Base-by-base conservation (phyloP, 2,797 vertebrate species). In the Notolabrus celidotus region DNA sequence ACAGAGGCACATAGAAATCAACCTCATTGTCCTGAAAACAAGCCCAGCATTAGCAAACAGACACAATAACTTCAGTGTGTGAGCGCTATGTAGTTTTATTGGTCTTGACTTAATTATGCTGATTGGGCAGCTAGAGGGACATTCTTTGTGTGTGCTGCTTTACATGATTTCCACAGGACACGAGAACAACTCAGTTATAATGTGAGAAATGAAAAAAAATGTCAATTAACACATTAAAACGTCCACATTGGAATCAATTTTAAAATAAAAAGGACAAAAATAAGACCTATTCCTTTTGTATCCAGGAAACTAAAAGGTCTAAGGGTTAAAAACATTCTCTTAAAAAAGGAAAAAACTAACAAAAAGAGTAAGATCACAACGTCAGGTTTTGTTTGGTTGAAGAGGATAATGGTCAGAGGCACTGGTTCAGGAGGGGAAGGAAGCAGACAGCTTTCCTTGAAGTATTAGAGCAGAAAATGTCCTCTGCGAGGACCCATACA, bases 81-180 rank as follows among this genome's bases (percentile, higher is more conserved):
- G 88, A 84, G 77, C 90, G 88, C 86, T 52, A 87, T 88, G 82
- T 70, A 66, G 58, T 89, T 93, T 94, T 93, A 93, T 93, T 94
- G 71, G 88, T 90, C 79, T 90, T 77, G 67, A 89, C 79, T 91
- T 90, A 88, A 88, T 89, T 83, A 81, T 52, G 83, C 86, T 83
- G 70, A 80, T 72, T 54, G 72, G 59, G 77, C 80, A 89, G 83
- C 88, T 67, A 62, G 54, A 79, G 65, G 77, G 66, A 85, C 85
- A 90, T 86, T 86, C 84, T 81, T 81, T 62, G 68, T 76, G 74
- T 70, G 79, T 38, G 80, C 84, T 51, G 78, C 78, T 78, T 84
- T 72, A 80, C 77, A 89, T 67, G 64, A 79, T 83, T 87, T 84
- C 69, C 82, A 82, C 67, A 82, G 72, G 80, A 88, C 80, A 79